These are phyloP conservation scores for Xestobium rufovillosum DNA, from an alignment of 2,888 invertebrate species.

Conservation along the genomic window DNA sequence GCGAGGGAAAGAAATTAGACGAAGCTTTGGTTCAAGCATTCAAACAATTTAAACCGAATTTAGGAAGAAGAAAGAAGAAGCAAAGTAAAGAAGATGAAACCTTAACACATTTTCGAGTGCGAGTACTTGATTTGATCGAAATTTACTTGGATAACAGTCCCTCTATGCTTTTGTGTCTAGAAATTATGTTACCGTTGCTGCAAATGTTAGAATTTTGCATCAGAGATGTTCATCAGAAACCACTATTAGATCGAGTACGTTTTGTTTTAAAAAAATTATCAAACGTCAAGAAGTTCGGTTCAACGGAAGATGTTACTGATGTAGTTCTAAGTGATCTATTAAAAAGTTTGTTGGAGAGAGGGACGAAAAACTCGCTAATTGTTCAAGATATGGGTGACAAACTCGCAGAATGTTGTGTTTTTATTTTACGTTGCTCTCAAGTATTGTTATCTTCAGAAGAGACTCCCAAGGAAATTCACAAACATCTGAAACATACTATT, in stretches of 20 bases:
- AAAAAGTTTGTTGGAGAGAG: slow-evolving; percentile 55
- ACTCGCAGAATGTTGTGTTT: slow-evolving; percentile 55
- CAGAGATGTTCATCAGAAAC: slow-evolving; percentile 59
- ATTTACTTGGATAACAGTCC: slow-evolving; percentile 65
- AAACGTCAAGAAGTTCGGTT: slow-evolving; percentile 53
- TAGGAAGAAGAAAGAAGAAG: slow-evolving; percentile 40
- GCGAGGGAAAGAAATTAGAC: slow-evolving; percentile 60
- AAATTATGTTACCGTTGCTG: slow-evolving; percentile 61
- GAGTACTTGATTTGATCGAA: slow-evolving; percentile 68
- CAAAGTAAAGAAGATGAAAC: slow-evolving; percentile 57
- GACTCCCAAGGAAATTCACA: slow-evolving; percentile 38
- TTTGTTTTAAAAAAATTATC: slow-evolving; percentile 55
- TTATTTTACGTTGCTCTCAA: slow-evolving; percentile 56
- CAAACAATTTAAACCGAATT: slow-evolving; percentile 52
- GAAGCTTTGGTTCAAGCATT: slow-evolving; percentile 68
- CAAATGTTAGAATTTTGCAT: slow-evolving; percentile 63
- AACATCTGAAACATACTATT: slow-evolving; percentile 39
- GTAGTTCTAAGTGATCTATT: slow-evolving; percentile 49
- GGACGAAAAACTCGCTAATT: slow-evolving; percentile 54
- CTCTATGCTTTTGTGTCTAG: slow-evolving; percentile 58
- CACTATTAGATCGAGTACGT: slow-evolving; percentile 56
- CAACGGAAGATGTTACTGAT: slow-evolving; percentile 49
- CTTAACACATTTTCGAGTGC: slow-evolving; percentile 63
- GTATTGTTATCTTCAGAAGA: slow-evolving; percentile 43
- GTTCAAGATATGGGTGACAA: slow-evolving; percentile 61